phyloP scores from a whole-genome alignment of 2,888 invertebrate genomes.

The Pyralis farinalis region DNA sequence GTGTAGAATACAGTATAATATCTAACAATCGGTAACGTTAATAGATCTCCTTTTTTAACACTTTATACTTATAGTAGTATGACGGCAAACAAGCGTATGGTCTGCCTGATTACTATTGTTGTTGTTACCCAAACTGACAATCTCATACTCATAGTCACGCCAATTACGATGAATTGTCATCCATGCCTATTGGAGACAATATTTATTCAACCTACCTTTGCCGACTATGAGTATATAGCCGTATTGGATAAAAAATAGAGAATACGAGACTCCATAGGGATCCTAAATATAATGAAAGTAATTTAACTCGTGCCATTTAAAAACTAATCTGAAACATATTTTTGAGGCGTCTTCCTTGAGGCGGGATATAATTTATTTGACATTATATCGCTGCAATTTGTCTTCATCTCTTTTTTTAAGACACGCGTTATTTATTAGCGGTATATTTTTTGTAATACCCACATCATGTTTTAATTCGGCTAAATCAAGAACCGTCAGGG shows the following conservation, averaged over 20 bases:
- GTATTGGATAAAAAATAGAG: background rate
- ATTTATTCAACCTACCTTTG: no score
- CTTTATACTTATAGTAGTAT: no score
- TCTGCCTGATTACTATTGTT: no score
- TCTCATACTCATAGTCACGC: no score
- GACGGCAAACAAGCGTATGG: no score
- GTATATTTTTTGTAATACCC: constrained; percentile 66
- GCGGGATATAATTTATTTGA: constrained; percentile 51
- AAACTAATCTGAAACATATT: constrained; percentile 16
- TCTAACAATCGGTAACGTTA: no score
- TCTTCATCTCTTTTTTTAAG: constrained; percentile 67
- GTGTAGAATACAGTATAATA: no score
- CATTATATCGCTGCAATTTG: constrained; percentile 63
- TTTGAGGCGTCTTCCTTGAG: constrained; percentile 21
- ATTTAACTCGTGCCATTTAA: constrained; percentile 7
- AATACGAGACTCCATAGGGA: background rate
- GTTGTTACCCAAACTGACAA: no score
- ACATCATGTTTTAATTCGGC: constrained; percentile 74
- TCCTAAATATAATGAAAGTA: constrained; percentile 3
- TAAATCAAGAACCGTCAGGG: constrained; percentile 63
- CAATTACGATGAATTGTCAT: no score
- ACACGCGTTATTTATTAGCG: constrained; percentile 71
- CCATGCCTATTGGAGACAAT: no score
- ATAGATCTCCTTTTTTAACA: no score
- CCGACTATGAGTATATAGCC: no score